Percentiles rank a stretch among this genome's conserved stretches.
phyloP scores from a whole-genome alignment of 2,888 invertebrate genomes.

The Clanis bilineata region DNA sequence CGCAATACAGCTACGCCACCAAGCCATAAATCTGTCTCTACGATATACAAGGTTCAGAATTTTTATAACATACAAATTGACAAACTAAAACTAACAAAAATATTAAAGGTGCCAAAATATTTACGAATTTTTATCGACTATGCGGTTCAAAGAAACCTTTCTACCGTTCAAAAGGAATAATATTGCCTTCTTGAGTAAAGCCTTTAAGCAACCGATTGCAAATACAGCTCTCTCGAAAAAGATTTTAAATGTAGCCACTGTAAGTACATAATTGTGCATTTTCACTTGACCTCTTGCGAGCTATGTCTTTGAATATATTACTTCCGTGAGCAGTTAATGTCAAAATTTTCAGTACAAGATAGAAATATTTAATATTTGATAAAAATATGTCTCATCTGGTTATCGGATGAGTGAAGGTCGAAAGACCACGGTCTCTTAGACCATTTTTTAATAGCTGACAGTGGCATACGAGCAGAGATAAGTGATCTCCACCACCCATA shows the following conservation, averaged over 20 bases:
- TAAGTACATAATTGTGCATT: constrained; percentile 6
- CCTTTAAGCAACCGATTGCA: constrained; percentile 7
- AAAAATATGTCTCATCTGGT: no score
- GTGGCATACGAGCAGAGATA: no score
- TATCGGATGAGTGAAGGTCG: no score
- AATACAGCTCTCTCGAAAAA: constrained; percentile 8
- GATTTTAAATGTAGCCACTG: constrained; percentile 6
- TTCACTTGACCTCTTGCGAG: not conserved
- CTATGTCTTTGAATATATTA: not conserved
- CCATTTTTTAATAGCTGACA: no score
- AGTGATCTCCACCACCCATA: no score
- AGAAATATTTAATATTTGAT: no score
- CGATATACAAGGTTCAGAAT: no score
- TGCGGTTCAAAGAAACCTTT: constrained; percentile 35
- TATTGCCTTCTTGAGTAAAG: constrained; percentile 25
- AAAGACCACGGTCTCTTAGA: no score
- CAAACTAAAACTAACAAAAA: constrained; percentile 32
- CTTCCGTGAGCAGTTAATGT: not conserved
- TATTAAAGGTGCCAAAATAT: constrained; percentile 30
- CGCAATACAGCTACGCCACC: no score
- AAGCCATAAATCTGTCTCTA: no score
- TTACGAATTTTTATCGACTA: constrained; percentile 44
- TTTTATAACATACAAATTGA: no score
- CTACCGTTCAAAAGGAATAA: constrained; percentile 32
- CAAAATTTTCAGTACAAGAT: no score